Evolutionary conservation across 1,140 invertebrate species (phyloP), one percentile per base, ranked within the genome.

Genomic region (Lutraria rhynchaena): DNA sequence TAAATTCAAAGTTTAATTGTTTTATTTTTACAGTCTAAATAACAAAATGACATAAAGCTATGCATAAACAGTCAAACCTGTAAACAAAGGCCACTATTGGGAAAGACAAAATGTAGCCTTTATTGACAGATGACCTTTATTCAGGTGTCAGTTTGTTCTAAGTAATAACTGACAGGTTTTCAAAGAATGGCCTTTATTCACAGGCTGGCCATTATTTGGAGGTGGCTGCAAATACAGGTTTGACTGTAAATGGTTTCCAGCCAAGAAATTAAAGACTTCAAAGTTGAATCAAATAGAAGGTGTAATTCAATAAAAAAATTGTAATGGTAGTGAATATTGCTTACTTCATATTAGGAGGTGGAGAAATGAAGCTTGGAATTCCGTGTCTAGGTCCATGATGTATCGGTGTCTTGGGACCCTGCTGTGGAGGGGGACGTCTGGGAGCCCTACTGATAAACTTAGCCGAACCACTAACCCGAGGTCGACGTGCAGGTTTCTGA

Each of bases 291-390:
- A 11, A 19, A 49, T 49, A 11, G 9, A 19, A 19, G 44, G 9
- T 19, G 19, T 19, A 11, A 11, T 11, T 9, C 7, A 55, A 22
- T 11, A 55, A 55, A n/a, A 24, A 58, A 13, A 58, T 31, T 3
- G 3, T 29, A 24, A 29, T 58, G 13, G n/a, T n/a, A n/a, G n/a
- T n/a, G n/a, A n/a, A n/a, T n/a, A 11, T 49, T n/a, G n/a, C 46
- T 49, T 49, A n/a, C 46, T 49, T n/a, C 37, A 41, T 15, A 41
- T 5, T 22, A 11, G 11, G 1, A 3, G 71, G 71, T 46, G 55
- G 73, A 44, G 73, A 60, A 9, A 77, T 53, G 37, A 77, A 77
- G 46, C 60, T 77, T 29, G 75, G 75, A 0, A 77, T 51, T 22
- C 46, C 61, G 19, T 53, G 17, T 57, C 75, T 53, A 5, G 49